These are phyloP conservation scores for Rhinogobio ventralis DNA, from an alignment of 2,797 vertebrate species.

Conservation along the genomic window DNA sequence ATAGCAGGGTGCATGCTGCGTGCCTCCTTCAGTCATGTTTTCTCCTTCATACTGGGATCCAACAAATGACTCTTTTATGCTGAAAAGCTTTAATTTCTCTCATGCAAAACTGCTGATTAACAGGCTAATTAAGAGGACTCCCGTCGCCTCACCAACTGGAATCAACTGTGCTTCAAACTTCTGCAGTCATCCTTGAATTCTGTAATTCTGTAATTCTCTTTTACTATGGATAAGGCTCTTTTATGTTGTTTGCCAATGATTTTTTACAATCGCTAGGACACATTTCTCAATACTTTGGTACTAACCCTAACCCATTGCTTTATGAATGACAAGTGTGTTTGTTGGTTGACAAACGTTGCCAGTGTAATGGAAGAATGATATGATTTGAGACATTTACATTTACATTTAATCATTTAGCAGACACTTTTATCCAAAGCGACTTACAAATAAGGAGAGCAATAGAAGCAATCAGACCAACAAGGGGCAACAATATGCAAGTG, in stretches of 20 bases:
- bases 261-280: too few species aligned
- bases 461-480: too few species aligned
- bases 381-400: too few species aligned
- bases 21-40: not conserved
- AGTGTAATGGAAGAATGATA: too few species aligned
- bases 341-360: too few species aligned
- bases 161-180: conserved; percentile 32
- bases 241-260: conserved; percentile 2
- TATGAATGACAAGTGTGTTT: too few species aligned
- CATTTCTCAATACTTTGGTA: too few species aligned
- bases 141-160: conserved; percentile 30
- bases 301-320: too few species aligned
- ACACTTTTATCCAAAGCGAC: too few species aligned
- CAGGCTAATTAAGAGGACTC: conserved; percentile 49
- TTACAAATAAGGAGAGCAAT: too few species aligned
- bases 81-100: conserved; percentile 42
- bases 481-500: too few species aligned
- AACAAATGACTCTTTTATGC: conserved; percentile 27
- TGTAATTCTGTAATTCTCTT: not conserved
- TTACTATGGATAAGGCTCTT: conserved; percentile 5
- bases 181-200: conserved; percentile 25
- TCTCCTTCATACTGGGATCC: conserved; percentile 21
- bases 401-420: too few species aligned
- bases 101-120: conserved; percentile 50
- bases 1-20: conserved; percentile 9